Conservation (phyloP, 1,140 invertebrate species). For the Reticulitermes speratus region DNA sequence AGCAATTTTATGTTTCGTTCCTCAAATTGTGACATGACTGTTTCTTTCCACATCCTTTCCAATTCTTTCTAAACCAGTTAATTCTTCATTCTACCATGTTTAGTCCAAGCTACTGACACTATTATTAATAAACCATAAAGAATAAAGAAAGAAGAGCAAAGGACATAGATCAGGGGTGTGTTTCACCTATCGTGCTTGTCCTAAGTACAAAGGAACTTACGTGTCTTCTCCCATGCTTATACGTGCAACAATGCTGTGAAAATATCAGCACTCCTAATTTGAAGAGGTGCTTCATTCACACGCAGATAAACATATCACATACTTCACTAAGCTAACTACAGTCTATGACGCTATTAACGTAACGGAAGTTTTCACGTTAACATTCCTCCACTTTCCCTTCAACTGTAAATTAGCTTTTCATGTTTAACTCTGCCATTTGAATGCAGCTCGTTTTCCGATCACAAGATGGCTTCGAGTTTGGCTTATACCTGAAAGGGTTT, state of each 20-base stretch:
- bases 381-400: neutral
- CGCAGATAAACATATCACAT: neutral
- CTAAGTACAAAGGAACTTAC: neutral
- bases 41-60: too few relatives aligned
- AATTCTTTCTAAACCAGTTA: too few relatives aligned
- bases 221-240: neutral
- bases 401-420: neutral
- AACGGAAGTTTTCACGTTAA: neutral
- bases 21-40: too few relatives aligned
- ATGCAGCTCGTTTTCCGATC: neutral
- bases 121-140: too few relatives aligned
- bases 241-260: neutral
- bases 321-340: neutral
- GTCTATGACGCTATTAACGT: neutral
- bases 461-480: neutral
- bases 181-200: neutral
- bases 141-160: too few relatives aligned
- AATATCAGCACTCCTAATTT: neutral
- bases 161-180: neutral
- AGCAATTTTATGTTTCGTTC: too few relatives aligned
- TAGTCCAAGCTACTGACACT: too few relatives aligned
- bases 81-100: too few relatives aligned
- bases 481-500: neutral
- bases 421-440: neutral
- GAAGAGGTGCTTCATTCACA: constrained; percentile 1